Evolutionary conservation across 2,888 invertebrate species (phyloP), one percentile per base, ranked within the genome.

Genomic region (Drosophila robusta): DNA sequence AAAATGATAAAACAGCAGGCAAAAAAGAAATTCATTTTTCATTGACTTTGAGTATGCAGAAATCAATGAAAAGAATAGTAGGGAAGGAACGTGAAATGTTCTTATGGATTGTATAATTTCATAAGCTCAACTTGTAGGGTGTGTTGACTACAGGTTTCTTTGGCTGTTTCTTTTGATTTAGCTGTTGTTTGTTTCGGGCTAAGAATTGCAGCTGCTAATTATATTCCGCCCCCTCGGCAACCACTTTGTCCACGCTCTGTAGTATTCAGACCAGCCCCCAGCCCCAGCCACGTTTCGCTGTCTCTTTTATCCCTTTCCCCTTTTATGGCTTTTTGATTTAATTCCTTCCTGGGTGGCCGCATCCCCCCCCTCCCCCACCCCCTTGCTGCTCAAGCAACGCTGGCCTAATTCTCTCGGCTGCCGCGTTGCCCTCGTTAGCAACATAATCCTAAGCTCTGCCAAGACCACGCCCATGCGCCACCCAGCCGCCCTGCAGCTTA

Each of bases 401-500:
- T 87, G 85, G 68, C 87, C 80, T 77, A 81, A 81, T 81, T 87
- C 78, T 50, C 62, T 41, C 29, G 54, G 50, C 44, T 57, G 62
- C 49, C 63, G 47, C 69, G 61, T 69, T 77, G 88, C 62, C 69
- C 85, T 85, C 81, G 88, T 81, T 81, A 78, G 78, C 68, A 74
- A 67, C 65, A 61, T 87, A 87, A 85, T 81, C 82, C 81, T 55
- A 80, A 87, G 79, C 83, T 55, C 32, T 46, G 45, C 63, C 58
- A 49, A 51, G 42, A 61, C 51, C 64, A 63, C 65, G 54, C 50
- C 58, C 78, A 63, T 44, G 34, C 11, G n/a, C 45, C 47, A 24
- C 18, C 32, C 49, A 5, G 16, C 56, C 29, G n/a, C 50, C 22
- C 18, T 16, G 39, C 16, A 55, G 52, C 14, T 22, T 24, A 42